phyloP scores from a whole-genome alignment of 2,113 vertebrate genomes.

The Rhodinocichla rosea region DNA sequence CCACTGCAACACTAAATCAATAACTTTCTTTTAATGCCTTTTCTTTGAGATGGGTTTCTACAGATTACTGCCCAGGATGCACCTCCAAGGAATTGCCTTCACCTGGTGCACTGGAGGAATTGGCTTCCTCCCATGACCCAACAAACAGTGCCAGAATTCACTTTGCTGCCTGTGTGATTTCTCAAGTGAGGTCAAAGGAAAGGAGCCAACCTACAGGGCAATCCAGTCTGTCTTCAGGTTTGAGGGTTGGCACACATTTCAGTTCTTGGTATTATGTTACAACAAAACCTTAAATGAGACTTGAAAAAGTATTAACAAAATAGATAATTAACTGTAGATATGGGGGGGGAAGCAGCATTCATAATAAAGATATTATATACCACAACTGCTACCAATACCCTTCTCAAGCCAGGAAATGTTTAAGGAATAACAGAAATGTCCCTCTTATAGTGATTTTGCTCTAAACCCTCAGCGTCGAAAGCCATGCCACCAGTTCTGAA shows the following conservation, averaged over 20 bases:
- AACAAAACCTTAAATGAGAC: not conserved
- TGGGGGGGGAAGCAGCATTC: rapidly evolving
- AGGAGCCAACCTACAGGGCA: not conserved
- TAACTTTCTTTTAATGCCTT: not conserved
- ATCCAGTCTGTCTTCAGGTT: not conserved
- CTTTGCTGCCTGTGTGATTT: not conserved
- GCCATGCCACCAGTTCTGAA: not conserved
- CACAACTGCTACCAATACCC: not conserved
- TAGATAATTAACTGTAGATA: not conserved
- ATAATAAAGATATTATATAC: not conserved
- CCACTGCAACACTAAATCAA: not conserved
- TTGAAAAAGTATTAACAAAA: not conserved
- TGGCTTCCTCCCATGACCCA: not conserved
- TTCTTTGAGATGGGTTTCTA: not conserved
- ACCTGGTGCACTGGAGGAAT: not conserved
- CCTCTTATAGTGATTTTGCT: not conserved
- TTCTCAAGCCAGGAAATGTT: not conserved
- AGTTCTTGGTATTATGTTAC: not conserved
- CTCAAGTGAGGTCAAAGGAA: not conserved
- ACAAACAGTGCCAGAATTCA: not conserved
- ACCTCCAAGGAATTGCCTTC: not conserved
- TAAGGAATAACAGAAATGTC: not conserved
- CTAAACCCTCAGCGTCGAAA: not conserved
- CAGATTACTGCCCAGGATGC: not conserved
- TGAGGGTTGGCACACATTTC: not conserved